Base-by-base conservation (phyloP, 2,888 invertebrate genomes). In the Anorthoa munda region DNA sequence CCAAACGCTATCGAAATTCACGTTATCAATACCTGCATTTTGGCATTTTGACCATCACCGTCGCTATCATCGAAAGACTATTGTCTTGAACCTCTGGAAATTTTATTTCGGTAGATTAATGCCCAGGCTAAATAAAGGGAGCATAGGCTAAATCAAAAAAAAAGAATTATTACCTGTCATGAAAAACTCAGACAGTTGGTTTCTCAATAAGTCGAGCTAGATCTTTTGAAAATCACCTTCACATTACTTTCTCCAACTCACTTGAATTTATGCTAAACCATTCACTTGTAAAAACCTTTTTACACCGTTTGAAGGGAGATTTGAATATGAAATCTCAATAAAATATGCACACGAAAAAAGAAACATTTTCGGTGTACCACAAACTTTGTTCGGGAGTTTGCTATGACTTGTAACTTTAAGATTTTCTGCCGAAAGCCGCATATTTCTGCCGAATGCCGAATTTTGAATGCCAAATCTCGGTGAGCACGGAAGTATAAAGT, bases 271-370 rank as follows among this genome's bases (percentile, higher is more conserved):
- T 72, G 71, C 46, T 78, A 72, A 78, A 56, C 46, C 63, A 50
- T 78, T 69, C 72, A 66, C 56, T 70, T 76, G 75, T 74, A 51
- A 77, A 72, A 83, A 79, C 65, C 78, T 77, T 82, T 83, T 78
- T 75, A 70, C 66, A 84, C 23, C 72, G 51, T 78, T 83, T 74
- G 67, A 75, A 73, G 76, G 26, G 39, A 66, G 73, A 85, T 82
- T 84, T 86, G 82, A 86, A 82, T 90, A 88, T 87, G 86, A 88
- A 91, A 89, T 90, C 77, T 73, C 61, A 79, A 87, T 90, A 86
- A 89, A 88, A 89, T 89, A 90, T 90, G 88, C 88, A 89, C 69
- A 60, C 61, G 53, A 85, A 88, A 90, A 88, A 87, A 87, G 81
- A 84, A 86, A 86, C 83, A 86, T 84, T 86, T 86, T 79, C 60